phyloP scores from a whole-genome alignment of 2,797 vertebrate species.

The Babyrousa celebensis region DNA sequence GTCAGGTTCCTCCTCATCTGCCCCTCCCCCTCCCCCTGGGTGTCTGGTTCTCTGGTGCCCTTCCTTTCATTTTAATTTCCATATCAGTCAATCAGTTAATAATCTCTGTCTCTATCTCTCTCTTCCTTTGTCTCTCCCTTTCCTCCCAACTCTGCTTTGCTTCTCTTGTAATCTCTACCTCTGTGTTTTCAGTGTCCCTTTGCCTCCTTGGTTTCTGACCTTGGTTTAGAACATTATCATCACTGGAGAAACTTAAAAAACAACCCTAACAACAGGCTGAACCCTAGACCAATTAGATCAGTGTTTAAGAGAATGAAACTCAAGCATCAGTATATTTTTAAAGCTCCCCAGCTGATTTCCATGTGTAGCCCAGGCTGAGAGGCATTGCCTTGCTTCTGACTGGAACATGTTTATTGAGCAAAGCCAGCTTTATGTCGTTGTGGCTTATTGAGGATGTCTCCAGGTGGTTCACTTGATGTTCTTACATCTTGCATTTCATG shows the following conservation, averaged over 20 bases:
- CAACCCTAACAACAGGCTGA: neutral
- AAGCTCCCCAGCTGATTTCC: neutral
- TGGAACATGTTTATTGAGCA: neutral
- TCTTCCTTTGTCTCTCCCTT: neutral
- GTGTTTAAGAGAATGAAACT: conserved; percentile 50
- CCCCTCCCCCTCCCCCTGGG: rapidly evolving
- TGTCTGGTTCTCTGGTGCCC: neutral
- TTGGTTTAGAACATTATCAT: neutral
- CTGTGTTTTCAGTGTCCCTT: neutral
- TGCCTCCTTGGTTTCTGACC: conserved; percentile 5
- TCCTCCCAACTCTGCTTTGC: neutral
- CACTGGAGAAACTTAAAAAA: conserved; percentile 33
- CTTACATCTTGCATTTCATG: conserved; percentile 2
- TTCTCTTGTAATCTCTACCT: neutral
- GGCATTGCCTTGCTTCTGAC: neutral
- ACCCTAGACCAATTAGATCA: neutral
- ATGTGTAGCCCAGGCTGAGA: neutral
- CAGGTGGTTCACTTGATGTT: neutral
- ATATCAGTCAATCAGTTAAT: neutral
- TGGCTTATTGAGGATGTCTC: neutral
- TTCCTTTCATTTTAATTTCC: neutral
- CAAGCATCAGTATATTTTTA: conserved; percentile 36
- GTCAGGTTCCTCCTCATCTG: neutral
- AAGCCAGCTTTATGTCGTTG: neutral
- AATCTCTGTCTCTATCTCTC: neutral